Base-by-base conservation (phyloP, 2,113 vertebrate species). In the Indri indri region DNA sequence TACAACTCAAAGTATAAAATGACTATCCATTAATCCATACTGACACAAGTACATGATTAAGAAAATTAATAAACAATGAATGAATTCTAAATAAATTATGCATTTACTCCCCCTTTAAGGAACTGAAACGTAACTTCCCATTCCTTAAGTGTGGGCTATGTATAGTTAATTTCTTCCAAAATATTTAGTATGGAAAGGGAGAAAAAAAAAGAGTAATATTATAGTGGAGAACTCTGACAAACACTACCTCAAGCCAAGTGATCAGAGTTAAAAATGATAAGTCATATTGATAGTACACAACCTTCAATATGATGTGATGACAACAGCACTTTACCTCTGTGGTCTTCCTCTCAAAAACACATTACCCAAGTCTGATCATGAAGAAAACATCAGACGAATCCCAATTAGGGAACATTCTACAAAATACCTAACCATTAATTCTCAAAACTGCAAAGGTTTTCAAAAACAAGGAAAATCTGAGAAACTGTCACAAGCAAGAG, bases 51-150 rank as follows among this genome's bases (percentile, higher is more conserved):
- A 76, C 30, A 66, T 45, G 40, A 76, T 59, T 57, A 90, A 66
- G 34, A 59, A 59, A 59, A 59, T 54, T 22, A 91, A 54, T 86
- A 37, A 52, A 32, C 14, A 76, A 73, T 32, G 11, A 80, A 57
- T 88, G 32, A 83, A 96, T 83, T 92, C 11, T 61, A 84, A 89
- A 52, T 66, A 81, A 57, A 66, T 91, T 81, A 65, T 74, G 18
- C 45, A 87, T 83, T 59, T 76, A 95, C 7, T 42, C 32, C 50
- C 11, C 27, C 34, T 93, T 92, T 89, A 89, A 61, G 76, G 25
- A 84, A 77, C 12, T n/a, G 18, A 17, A 84, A 25, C 30, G 68
- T 68, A 93, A 84, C 2, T 77, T 5, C 37, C 37, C 52, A 47
- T 82, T 66, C 18, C 59, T 82, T 54, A 25, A 82, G 68, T 63